These are phyloP conservation scores for Otolemur garnettii DNA, from an alignment of 2,113 vertebrate species.

Conservation along the genomic window DNA sequence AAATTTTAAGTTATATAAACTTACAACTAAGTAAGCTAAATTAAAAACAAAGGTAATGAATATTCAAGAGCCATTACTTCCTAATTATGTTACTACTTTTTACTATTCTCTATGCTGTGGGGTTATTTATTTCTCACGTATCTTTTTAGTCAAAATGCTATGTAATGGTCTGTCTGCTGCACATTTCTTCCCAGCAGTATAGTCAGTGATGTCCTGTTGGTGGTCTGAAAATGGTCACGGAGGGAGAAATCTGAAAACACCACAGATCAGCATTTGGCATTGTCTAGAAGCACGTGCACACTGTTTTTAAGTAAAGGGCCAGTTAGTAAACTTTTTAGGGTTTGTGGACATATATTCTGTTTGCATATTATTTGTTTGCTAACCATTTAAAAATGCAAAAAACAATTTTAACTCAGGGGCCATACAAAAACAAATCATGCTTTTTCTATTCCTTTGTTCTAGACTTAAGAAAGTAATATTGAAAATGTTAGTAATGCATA, in stretches of 20 bases:
- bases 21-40: slow-evolving; percentile 32
- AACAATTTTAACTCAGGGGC: background rate
- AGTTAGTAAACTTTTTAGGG: slow-evolving; percentile 16
- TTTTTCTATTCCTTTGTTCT: background rate
- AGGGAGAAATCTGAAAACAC: slow-evolving; percentile 32
- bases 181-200: background rate
- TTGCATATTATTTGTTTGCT: slow-evolving; percentile 30
- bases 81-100: slow-evolving; percentile 21
- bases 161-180: background rate
- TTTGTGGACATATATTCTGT: slow-evolving; percentile 18
- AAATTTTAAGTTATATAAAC: slow-evolving; percentile 21
- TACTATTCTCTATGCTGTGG: background rate
- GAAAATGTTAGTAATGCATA: slow-evolving; percentile 16
- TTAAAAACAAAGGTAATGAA: slow-evolving; percentile 42
- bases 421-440: background rate
- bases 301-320: background rate
- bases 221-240: background rate
- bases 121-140: slow-evolving; percentile 3
- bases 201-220: background rate
- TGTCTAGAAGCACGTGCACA: background rate
- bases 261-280: background rate
- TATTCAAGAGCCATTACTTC: slow-evolving; percentile 6
- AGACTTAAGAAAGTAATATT: slow-evolving; percentile 39
- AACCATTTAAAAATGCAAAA: background rate
- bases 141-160: background rate